Percentiles rank a stretch among this genome's conserved stretches.
phyloP scores from a whole-genome alignment of 2,797 vertebrate genomes.

The Melanotaenia parkinsoni region DNA sequence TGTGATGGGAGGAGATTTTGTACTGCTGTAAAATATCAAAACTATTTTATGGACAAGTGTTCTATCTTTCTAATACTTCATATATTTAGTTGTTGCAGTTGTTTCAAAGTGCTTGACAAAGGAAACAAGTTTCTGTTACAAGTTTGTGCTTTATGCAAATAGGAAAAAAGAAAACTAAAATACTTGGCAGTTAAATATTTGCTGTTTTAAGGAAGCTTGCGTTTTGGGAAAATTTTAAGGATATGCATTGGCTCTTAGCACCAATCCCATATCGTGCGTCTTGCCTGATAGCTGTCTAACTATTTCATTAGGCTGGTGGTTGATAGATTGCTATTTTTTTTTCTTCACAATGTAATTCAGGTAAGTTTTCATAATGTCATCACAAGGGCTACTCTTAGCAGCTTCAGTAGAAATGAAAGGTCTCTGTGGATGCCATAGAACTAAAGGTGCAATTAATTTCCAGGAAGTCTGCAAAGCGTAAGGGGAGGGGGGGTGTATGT shows the following conservation, averaged over 20 bases:
- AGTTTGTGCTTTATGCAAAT: conserved; percentile 82
- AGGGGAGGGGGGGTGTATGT: conserved; percentile 21
- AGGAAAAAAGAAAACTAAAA: conserved; percentile 72
- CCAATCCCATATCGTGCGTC: conserved; percentile 76
- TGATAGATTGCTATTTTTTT: conserved; percentile 62
- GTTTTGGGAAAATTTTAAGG: conserved; percentile 61
- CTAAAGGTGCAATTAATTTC: conserved; percentile 69
- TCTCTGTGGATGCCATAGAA: conserved; percentile 63
- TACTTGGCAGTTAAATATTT: conserved; percentile 75
- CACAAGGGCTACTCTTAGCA: conserved; percentile 85
- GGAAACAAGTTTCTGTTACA: conserved; percentile 69
- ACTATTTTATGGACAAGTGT: conserved; percentile 78
- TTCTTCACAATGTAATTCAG: conserved; percentile 83
- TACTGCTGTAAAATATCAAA: conserved; percentile 84
- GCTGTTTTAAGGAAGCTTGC: conserved; percentile 72
- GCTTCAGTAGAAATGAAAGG: conserved; percentile 66
- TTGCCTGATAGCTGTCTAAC: conserved; percentile 72
- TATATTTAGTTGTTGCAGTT: conserved; percentile 75
- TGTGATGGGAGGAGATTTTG: conserved; percentile 70
- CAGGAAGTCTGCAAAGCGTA: neutral
- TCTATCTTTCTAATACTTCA: conserved; percentile 80
- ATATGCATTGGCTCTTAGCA: conserved; percentile 68
- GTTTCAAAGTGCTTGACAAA: conserved; percentile 72
- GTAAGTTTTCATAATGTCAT: conserved; percentile 84
- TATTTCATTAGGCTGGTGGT: conserved; percentile 69